Base-by-base conservation (phyloP, 2,888 invertebrate species). In the Thera obeliscata region DNA sequence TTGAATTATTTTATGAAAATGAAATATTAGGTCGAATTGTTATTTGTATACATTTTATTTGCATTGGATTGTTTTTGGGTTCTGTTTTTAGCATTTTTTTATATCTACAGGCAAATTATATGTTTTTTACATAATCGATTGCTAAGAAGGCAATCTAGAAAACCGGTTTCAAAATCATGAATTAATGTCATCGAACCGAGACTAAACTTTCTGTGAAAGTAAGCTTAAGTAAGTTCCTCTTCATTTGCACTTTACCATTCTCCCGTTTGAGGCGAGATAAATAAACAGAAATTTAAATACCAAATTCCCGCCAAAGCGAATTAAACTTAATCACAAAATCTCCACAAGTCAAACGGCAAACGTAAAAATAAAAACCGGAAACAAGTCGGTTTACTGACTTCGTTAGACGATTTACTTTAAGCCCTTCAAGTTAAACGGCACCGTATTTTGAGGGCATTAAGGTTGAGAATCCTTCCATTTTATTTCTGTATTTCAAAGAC, bases 371-470 rank as follows among this genome's bases (percentile, higher is more conserved):
- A 85, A 82, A 86, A 83, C 76, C 78, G 64, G 75, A 76, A 81
- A 84, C 78, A 83, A 87, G 79, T 85, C 85, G 84, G 85, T 86
- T 87, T 84, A 61, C 82, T 64, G 60, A 84, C 81, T 83, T 86
- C 79, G 81, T 85, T 84, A 83, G 77, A 70, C 72, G 66, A 72
- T 79, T 76, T 75, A 72, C 69, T 67, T 65, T 64, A 59, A 55
- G 59, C 43, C 4, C 6, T 33, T 0, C 55, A 69, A 9, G 7
- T 12, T n/a, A 78, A 64, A 69, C 8, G 59, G 5, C 50, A 70
- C 78, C 63, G 64, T 81, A 61, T 57, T 0, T 0, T 11, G 0
- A 38, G 0, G 0, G 0, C 0, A 0, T 7, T 70, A 78, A 58
- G 68, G 72, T 71, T 11, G 1, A 59, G 52, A 61, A 74, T 77